Conservation (phyloP, 2,113 vertebrate species). For the Saccopteryx leptura region DNA sequence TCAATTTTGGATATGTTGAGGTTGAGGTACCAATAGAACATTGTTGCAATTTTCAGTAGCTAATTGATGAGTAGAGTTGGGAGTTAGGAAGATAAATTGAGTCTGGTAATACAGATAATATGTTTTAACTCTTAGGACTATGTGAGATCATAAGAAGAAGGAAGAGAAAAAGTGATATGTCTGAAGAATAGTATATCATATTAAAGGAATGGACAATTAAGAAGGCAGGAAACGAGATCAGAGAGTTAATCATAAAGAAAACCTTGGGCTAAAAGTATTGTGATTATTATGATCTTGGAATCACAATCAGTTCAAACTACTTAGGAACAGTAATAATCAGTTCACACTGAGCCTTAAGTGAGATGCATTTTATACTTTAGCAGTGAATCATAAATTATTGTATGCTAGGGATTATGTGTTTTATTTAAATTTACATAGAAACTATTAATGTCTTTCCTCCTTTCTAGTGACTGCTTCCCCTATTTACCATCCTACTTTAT, state of each 20-base stretch:
- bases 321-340: neutral
- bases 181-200: neutral
- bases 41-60: neutral
- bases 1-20: neutral
- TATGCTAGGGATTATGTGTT: neutral
- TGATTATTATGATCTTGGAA: neutral
- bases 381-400: neutral
- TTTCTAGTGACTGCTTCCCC: neutral
- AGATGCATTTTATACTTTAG: neutral
- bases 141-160: neutral
- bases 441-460: neutral
- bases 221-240: constrained; percentile 40
- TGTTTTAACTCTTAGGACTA: constrained; percentile 1
- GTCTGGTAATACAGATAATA: neutral
- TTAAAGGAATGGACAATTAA: constrained; percentile 22
- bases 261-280: neutral
- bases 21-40: neutral
- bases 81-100: neutral
- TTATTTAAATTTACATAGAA: constrained; percentile 14
- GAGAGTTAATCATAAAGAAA: constrained; percentile 41
- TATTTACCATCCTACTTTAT: neutral
- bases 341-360: neutral
- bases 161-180: neutral
- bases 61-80: neutral
- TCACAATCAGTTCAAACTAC: neutral